A percentile compares a stretch with the other conserved stretches of the same genome.
phyloP scores from a whole-genome alignment of 2,113 vertebrate species.

The Butastur rufipennis region DNA sequence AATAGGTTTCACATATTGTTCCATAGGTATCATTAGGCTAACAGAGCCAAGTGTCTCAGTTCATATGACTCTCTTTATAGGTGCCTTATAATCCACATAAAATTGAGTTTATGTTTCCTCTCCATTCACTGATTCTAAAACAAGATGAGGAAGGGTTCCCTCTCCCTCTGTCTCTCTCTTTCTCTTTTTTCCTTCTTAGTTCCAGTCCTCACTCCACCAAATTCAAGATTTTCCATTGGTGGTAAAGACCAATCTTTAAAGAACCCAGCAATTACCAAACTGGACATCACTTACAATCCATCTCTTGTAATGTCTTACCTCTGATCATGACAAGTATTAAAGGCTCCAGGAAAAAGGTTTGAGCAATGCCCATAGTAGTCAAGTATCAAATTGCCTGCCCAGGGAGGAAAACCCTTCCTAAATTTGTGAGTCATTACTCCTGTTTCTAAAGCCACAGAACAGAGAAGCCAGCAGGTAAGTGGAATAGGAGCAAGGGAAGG shows the following conservation, averaged over 20 bases:
- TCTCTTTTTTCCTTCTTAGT: neutral
- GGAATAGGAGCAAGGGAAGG: slow-evolving; percentile 41
- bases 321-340: neutral
- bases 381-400: neutral
- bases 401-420: neutral
- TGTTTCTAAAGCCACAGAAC: neutral
- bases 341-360: neutral
- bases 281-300: neutral
- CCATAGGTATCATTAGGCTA: slow-evolving; percentile 56
- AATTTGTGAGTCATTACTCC: neutral
- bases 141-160: slow-evolving; percentile 16
- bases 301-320: neutral
- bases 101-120: slow-evolving; percentile 61
- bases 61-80: slow-evolving; percentile 63
- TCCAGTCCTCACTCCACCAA: neutral
- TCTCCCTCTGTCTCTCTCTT: neutral
- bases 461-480: neutral
- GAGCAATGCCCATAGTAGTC: neutral
- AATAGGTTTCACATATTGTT: slow-evolving; percentile 71
- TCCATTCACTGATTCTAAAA: slow-evolving; percentile 12
- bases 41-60: slow-evolving; percentile 65
- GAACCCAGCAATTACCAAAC: neutral
- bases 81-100: slow-evolving; percentile 61
- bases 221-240: neutral
- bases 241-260: neutral